Conservation (phyloP, 2,113 vertebrate genomes). For the Poeciliopsis prolifica region DNA sequence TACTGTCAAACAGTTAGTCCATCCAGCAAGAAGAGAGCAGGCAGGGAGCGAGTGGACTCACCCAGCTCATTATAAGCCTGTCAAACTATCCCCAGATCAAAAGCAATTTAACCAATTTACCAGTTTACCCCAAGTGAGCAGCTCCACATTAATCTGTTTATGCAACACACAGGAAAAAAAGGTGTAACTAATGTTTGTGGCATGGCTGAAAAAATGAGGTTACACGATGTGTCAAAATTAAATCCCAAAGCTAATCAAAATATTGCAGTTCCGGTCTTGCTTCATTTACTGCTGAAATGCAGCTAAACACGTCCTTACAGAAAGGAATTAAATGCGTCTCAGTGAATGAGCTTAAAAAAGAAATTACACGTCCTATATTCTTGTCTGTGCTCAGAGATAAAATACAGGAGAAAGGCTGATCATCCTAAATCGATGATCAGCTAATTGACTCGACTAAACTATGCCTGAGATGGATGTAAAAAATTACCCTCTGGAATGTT, state of each 20-base stretch:
- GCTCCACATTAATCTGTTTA: constrained; percentile 8
- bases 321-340: constrained; percentile 44
- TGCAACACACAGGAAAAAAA: neutral
- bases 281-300: constrained; percentile 45
- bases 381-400: constrained; percentile 41
- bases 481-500: constrained; percentile 18
- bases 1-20: constrained; percentile 29
- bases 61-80: neutral
- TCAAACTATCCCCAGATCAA: constrained; percentile 32
- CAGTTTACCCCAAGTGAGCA: constrained; percentile 6
- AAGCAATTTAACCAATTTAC: neutral
- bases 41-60: neutral
- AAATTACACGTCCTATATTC: constrained; percentile 27
- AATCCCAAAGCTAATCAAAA: constrained; percentile 47
- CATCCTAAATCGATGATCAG: constrained; percentile 38
- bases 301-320: constrained; percentile 40
- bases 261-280: constrained; percentile 44
- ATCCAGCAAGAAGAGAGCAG: constrained; percentile 13
- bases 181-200: constrained; percentile 27
- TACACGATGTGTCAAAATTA: constrained; percentile 35
- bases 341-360: constrained; percentile 35
- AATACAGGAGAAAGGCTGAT: constrained; percentile 20
- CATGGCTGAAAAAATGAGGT: constrained; percentile 20
- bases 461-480: neutral
- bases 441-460: constrained; percentile 31